Percentiles rank a stretch among this genome's conserved stretches.
These are phyloP conservation scores for Hoplodrina ambigua DNA, from an alignment of 2,888 invertebrate genomes.

Conservation along the genomic window DNA sequence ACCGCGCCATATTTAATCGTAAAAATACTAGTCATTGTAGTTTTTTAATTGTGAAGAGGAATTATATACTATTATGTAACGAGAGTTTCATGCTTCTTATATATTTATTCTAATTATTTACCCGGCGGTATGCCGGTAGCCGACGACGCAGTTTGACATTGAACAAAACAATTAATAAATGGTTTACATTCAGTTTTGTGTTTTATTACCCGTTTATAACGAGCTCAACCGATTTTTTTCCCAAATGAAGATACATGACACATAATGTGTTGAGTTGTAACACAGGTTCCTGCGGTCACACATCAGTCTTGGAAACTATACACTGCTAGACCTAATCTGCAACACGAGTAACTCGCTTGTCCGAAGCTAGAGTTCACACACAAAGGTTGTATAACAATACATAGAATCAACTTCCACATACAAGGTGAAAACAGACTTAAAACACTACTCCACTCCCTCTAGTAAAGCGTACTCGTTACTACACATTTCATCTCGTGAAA, in stretches of 20 bases:
- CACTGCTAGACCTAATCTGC: too few relatives aligned
- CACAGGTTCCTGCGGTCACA: too few relatives aligned
- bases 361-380: too few relatives aligned
- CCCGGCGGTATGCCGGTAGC: conserved; percentile 51
- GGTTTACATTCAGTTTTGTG: conserved; percentile 78
- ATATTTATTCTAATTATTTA: conserved; percentile 75
- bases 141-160: conserved; percentile 68
- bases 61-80: conserved; percentile 69
- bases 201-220: conserved; percentile 68
- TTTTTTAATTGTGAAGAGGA: conserved; percentile 74
- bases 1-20: conserved; percentile 61
- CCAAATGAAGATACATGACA: background rate
- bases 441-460: too few relatives aligned
- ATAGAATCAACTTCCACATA: too few relatives aligned
- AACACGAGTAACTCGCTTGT: too few relatives aligned
- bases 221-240: background rate
- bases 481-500: too few relatives aligned
- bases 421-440: too few relatives aligned
- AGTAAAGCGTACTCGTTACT: too few relatives aligned
- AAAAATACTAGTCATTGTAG: conserved; percentile 78
- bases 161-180: conserved; percentile 76
- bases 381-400: too few relatives aligned
- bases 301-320: too few relatives aligned
- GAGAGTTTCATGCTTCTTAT: conserved; percentile 80
- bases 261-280: background rate